A percentile compares a stretch with the other conserved stretches of the same genome.
phyloP scores from a whole-genome alignment of 1,140 invertebrate species.

The Tyrophagus putrescentiae region DNA sequence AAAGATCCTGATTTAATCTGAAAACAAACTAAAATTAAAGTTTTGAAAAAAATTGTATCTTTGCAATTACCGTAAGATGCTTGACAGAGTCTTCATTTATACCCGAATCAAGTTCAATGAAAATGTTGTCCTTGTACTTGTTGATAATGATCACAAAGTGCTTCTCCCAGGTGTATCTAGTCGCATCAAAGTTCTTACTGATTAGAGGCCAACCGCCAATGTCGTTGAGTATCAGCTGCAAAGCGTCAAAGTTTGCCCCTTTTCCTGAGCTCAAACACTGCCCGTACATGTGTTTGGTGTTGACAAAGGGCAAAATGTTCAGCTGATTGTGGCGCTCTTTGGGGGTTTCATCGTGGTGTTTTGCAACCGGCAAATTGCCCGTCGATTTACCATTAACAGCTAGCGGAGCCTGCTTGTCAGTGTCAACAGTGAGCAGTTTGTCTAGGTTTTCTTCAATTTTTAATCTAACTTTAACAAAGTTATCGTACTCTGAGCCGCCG shows the following conservation, averaged over 20 bases:
- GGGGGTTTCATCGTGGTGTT: neutral
- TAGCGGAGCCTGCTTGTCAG: neutral
- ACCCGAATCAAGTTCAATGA: constrained; percentile 9
- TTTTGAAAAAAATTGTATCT: no score
- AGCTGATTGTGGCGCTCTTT: neutral
- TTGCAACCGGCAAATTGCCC: neutral
- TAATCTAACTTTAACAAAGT: constrained; percentile 13
- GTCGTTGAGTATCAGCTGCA: neutral
- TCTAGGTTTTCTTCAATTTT: constrained; percentile 17
- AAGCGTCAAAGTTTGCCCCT: neutral
- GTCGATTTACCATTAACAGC: neutral
- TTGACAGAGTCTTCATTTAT: constrained; percentile 6
- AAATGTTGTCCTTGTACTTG: constrained; percentile 6
- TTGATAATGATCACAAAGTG: neutral
- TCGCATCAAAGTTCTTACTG: neutral
- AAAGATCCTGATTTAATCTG: constrained; percentile 11
- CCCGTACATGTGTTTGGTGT: constrained; percentile 4
- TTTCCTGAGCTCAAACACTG: neutral
- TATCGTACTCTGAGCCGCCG: constrained; percentile 17
- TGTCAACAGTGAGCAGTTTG: neutral
- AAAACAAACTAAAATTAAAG: no score
- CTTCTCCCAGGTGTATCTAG: constrained; percentile 2
- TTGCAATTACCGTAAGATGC: constrained; percentile 14
- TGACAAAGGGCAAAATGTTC: neutral
- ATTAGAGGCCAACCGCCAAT: constrained; percentile 23